Percentiles rank a stretch among this genome's conserved stretches.
phyloP scores from a whole-genome alignment of 2,888 invertebrate species.

The Artemia sp. region DNA sequence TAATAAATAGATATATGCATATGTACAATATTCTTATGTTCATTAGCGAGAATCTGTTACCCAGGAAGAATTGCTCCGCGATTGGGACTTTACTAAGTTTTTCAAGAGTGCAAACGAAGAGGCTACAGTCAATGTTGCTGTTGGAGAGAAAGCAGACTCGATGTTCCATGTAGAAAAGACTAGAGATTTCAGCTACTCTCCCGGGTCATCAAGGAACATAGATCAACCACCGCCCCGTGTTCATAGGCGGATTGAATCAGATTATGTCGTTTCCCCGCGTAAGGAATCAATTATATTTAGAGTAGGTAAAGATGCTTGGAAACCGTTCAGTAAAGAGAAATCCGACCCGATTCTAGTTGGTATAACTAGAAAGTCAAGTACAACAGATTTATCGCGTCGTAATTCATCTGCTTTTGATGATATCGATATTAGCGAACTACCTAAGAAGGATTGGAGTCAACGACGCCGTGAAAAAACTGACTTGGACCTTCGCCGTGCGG shows the following conservation, averaged over 20 bases:
- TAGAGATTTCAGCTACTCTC: conserved; percentile 2
- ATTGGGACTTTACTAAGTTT: conserved; percentile 73
- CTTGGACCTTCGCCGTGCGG: conserved; percentile 40
- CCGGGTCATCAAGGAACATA: conserved; percentile 23
- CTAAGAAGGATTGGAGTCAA: conserved; percentile 33
- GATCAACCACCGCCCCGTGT: conserved; percentile 29
- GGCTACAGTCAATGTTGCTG: conserved; percentile 21
- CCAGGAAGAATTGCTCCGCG: conserved; percentile 63
- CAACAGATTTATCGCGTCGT: conserved; percentile 39
- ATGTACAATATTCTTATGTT: conserved; percentile 25
- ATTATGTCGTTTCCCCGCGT: conserved; percentile 55
- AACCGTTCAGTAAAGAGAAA: conserved; percentile 5
- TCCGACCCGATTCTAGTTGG: neutral
- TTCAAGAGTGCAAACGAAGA: conserved; percentile 42
- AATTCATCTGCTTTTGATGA: conserved; percentile 40
- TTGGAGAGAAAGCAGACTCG: neutral
- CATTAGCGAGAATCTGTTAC: conserved; percentile 39
- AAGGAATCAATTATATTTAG: conserved; percentile 68
- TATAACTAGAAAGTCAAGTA: conserved; percentile 7
- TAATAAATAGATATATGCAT: conserved; percentile 20
- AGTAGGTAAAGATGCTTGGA: conserved; percentile 34
- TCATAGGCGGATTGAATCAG: conserved; percentile 55
- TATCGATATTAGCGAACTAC: conserved; percentile 5
- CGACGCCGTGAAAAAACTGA: conserved; percentile 74
- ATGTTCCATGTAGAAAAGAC: neutral